Conservation (phyloP, 2,888 invertebrate species). For the Cryptocephalus moraei region DNA sequence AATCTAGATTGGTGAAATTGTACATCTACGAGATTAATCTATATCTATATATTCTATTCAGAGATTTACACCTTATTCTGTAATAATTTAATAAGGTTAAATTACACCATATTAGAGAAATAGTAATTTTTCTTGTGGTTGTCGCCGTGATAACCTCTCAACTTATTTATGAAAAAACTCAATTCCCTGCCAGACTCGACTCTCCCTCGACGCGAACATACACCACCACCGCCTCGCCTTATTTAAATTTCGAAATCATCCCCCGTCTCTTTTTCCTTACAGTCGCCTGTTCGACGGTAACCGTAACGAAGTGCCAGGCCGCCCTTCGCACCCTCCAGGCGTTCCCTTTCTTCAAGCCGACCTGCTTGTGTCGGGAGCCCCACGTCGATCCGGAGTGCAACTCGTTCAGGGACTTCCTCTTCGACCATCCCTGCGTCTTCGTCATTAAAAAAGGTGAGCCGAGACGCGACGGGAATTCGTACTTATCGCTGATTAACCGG, state of each 20-base stretch:
- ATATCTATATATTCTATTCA: too few species aligned
- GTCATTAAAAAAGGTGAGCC: conserved; percentile 77
- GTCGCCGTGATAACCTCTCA: background rate
- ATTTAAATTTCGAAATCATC: background rate
- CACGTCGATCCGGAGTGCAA: conserved; percentile 87
- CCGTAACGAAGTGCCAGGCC: conserved; percentile 87
- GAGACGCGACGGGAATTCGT: too few species aligned
- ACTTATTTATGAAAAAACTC: background rate
- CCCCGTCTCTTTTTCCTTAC: conserved; percentile 36
- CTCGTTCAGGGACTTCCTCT: conserved; percentile 85
- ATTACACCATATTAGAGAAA: too few species aligned
- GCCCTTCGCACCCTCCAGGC: conserved; percentile 81
- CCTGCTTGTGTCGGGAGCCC: conserved; percentile 84
- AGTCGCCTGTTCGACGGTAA: conserved; percentile 90
- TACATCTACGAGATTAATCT: too few species aligned
- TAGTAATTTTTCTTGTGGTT: too few species aligned
- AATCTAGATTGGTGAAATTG: too few species aligned
- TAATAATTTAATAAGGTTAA: too few species aligned
- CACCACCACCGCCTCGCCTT: background rate
- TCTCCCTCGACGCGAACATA: background rate
- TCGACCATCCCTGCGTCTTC: conserved; percentile 88
- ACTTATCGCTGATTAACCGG: too few species aligned
- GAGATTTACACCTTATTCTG: too few species aligned
- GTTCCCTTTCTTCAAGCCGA: conserved; percentile 87
- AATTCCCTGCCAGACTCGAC: too few species aligned